Evolutionary conservation across 2,113 vertebrate genomes (phyloP), one percentile per base, ranked within the genome.

Genomic region (Eulemur rufifrons): DNA sequence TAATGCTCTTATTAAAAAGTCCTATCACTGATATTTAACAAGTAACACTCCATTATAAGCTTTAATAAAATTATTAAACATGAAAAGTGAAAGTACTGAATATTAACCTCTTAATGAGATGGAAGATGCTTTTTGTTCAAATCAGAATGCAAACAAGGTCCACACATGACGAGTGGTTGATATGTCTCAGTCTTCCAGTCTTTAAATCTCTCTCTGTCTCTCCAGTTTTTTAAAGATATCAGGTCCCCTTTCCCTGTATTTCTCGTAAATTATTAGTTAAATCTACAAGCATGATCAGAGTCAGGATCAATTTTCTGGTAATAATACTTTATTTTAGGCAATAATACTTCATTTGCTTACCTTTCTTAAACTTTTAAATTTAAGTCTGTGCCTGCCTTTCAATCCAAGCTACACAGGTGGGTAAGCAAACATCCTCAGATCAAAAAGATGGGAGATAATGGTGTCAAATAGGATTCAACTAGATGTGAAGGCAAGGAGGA

Each of bases 201-300:
- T 93, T 91, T 37, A 74, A 45, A 74, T 47, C 54, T 73, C 27
- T 39, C 12, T 47, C 37, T 63, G 12, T 54, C 27, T 61, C 10
- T 42, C 23, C 3, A 71, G 68, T 77, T 82, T 92, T 37, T n/a
- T 63, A 14, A 89, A 59, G 29, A 89, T 68, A 54, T 82, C 52
- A 89, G 56, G 8, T 45, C 10, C 2, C 1, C 54, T 84, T 45
- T 2, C 13, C 21, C 18, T 68, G 21, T 2, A 6, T 74, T 84
- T 97, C 42, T 47, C 39, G 17, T 81, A 69, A 92, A 89, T 76
- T 89, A 45, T 92, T 91, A 85, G 27, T 76, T 85, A 89, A 80
- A 61, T 45, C 42, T 69, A 73, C 42, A 96, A 73, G 29, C 7
- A 63, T 71, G 42, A 64, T 82, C 50, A 94, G 50, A 63, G 66